Evolutionary conservation across 2,888 invertebrate genomes (phyloP).

Genomic region (Lepidonotus clava): DNA sequence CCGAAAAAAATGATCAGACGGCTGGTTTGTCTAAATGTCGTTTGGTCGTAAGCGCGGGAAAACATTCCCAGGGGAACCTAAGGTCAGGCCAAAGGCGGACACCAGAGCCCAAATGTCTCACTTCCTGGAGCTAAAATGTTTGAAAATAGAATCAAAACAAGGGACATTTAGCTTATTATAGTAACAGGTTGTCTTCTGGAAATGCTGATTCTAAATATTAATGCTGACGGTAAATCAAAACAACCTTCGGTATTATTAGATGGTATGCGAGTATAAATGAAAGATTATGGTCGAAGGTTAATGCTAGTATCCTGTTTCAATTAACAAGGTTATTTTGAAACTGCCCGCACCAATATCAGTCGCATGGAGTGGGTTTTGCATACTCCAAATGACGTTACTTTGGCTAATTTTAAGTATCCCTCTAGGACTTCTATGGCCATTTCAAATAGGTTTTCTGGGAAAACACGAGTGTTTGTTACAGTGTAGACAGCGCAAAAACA

Average conservation of each 20-base stretch:
- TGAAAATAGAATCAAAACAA: background rate
- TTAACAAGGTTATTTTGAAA: no score
- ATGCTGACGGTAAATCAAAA: background rate
- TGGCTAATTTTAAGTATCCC: no score
- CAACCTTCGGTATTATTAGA: background rate
- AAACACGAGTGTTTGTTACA: no score
- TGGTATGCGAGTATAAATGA: background rate
- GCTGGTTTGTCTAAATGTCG: conserved; percentile 4
- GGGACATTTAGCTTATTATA: background rate
- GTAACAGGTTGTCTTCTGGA: background rate
- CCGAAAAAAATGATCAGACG: no score
- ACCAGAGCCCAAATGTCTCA: background rate
- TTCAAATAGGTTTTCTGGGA: no score
- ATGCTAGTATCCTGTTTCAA: background rate
- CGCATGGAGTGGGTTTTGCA: no score
- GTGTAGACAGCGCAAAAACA: no score
- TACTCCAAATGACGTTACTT: no score
- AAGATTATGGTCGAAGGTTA: background rate
- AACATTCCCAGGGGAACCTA: background rate
- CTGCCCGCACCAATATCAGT: no score
- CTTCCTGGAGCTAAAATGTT: background rate
- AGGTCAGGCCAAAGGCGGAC: background rate
- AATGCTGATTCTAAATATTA: background rate
- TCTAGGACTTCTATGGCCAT: no score
- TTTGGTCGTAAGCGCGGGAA: background rate